phyloP scores from a whole-genome alignment of 2,888 invertebrate genomes.

The Lacanobia wlatinum region DNA sequence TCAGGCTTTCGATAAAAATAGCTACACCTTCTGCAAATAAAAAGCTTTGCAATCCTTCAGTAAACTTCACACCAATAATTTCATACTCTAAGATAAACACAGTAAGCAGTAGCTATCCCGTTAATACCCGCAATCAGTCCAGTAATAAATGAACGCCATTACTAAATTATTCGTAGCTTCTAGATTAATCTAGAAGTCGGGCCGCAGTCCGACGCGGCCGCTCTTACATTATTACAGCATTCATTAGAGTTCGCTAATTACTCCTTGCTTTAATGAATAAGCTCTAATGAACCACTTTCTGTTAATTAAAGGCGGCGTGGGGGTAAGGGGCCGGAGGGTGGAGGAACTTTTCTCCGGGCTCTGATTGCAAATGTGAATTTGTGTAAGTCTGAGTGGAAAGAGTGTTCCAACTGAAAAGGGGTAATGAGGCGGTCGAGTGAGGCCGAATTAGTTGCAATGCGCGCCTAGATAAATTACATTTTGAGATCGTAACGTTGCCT shows the following conservation, averaged over 20 bases:
- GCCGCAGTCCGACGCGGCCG: conserved; percentile 89
- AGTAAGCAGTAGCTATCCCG: conserved; percentile 69
- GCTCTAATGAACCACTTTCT: conserved; percentile 97
- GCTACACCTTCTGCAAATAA: neutral
- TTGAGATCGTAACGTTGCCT: conserved; percentile 24
- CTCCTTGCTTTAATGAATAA: conserved; percentile 97
- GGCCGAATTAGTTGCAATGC: conserved; percentile 87
- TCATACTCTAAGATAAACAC: conserved; percentile 35
- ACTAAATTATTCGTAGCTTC: conserved; percentile 89
- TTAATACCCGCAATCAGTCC: conserved; percentile 85
- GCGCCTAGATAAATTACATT: conserved; percentile 75
- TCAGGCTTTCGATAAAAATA: too few relatives aligned
- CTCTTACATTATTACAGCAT: conserved; percentile 95
- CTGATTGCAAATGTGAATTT: conserved; percentile 91
- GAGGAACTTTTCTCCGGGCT: conserved; percentile 89
- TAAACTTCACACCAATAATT: conserved; percentile 26
- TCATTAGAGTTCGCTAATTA: conserved; percentile 97
- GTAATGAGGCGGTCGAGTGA: conserved; percentile 89
- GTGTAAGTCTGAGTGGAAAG: conserved; percentile 90
- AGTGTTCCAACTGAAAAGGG: conserved; percentile 89
- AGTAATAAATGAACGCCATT: conserved; percentile 88
- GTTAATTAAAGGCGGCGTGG: conserved; percentile 95
- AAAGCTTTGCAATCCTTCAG: neutral
- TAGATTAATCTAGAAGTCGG: conserved; percentile 90
- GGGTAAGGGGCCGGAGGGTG: conserved; percentile 72